Conservation (phyloP, 2,888 invertebrate species). For the Malthinus flaveolus region DNA sequence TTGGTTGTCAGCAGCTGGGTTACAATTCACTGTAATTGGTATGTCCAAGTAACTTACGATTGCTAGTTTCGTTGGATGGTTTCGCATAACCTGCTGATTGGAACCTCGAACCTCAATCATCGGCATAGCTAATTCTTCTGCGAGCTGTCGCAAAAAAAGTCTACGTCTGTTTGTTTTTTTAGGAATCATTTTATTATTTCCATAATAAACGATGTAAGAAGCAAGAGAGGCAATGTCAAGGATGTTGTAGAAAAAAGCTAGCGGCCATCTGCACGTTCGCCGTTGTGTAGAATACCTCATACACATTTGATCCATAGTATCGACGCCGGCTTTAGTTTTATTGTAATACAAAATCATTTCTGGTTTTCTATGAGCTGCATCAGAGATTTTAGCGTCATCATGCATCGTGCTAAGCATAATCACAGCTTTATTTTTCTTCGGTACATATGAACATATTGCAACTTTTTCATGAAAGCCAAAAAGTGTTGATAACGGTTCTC, state of each 20-base stretch:
- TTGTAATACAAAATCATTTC: slow-evolving; percentile 34
- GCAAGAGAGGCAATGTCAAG: slow-evolving; percentile 28
- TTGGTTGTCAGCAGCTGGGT: no score
- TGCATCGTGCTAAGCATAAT: slow-evolving; percentile 26
- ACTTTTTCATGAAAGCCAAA: slow-evolving; percentile 28
- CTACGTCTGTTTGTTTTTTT: slow-evolving; percentile 30
- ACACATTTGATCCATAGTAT: slow-evolving; percentile 31
- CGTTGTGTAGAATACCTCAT: slow-evolving; percentile 24
- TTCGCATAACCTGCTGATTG: slow-evolving; percentile 7
- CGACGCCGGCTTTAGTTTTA: slow-evolving; percentile 32
- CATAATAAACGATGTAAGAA: slow-evolving; percentile 27
- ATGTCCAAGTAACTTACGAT: not conserved
- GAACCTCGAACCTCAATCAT: slow-evolving; percentile 10
- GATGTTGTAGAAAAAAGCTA: slow-evolving; percentile 31
- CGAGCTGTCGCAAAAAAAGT: slow-evolving; percentile 12
- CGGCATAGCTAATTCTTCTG: slow-evolving; percentile 12
- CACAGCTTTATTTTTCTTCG: slow-evolving; percentile 17
- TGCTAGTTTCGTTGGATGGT: not conserved
- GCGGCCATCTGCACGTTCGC: slow-evolving; percentile 32
- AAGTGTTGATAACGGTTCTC: slow-evolving; percentile 4
- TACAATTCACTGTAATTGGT: not conserved
- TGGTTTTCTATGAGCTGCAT: slow-evolving; percentile 27
- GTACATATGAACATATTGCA: slow-evolving; percentile 28
- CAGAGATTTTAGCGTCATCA: slow-evolving; percentile 21
- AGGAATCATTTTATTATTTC: slow-evolving; percentile 31